Conservation (phyloP, 2,113 vertebrate genomes). For the Rhizomys pruinosus region DNA sequence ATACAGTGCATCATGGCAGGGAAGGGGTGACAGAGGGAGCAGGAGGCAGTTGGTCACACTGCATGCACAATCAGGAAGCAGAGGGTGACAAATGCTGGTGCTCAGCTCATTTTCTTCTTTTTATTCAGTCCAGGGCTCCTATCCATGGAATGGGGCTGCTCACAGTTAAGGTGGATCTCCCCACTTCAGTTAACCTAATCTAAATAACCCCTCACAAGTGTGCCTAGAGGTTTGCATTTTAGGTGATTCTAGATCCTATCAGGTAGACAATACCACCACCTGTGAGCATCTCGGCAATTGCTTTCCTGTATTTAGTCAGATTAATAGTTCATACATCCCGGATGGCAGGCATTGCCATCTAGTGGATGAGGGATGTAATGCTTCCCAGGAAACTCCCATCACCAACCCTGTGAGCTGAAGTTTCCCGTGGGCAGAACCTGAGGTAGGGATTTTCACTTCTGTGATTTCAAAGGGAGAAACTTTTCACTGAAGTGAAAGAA, state of each 20-base stretch:
- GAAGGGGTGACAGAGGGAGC: not conserved
- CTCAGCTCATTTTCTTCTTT: not conserved
- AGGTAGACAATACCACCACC: not conserved
- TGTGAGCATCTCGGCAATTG: not conserved
- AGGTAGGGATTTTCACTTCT: not conserved
- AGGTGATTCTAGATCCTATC: not conserved
- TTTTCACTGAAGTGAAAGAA: not conserved
- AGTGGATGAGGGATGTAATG: not conserved
- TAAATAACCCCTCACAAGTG: not conserved
- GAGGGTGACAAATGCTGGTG: too few species aligned
- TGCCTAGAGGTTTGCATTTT: not conserved
- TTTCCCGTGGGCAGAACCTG: not conserved
- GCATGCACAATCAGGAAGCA: not conserved
- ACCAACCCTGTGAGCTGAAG: not conserved
- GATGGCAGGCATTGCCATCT: not conserved
- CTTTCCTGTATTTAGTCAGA: rapidly evolving
- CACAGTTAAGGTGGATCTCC: not conserved
- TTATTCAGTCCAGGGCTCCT: not conserved
- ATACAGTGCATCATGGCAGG: not conserved
- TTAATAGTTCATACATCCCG: not conserved
- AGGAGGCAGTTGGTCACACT: not conserved
- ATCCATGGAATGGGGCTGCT: not conserved
- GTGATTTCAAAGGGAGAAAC: not conserved
- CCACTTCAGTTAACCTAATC: not conserved
- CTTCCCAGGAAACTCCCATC: not conserved